Evolutionary conservation across 2,113 vertebrate species (phyloP), one percentile per base, ranked within the genome.

Genomic region (Zosterops pallidus): DNA sequence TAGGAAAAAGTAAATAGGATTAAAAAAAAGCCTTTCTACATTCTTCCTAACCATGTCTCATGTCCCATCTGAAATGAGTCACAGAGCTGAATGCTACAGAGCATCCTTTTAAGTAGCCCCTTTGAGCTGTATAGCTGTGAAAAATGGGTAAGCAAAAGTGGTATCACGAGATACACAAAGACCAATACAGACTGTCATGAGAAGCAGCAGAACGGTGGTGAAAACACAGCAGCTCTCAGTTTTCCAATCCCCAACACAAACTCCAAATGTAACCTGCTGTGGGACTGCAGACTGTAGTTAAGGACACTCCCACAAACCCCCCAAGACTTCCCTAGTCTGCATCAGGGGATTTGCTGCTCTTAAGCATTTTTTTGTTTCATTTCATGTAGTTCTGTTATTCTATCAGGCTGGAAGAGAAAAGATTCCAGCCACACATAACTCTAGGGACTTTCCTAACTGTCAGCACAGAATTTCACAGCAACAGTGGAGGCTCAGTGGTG

Each of bases 171-270:
- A 35, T 11, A 24, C 5, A 14, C 10, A 37, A 29, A 28, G 86
- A 80, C 28, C 15, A 28, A 25, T 33, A 39, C 37, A 55, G 14
- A 9, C 28, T 75, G 62, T 42, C 23, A 35, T 18, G 29, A 47
- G 63, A 35, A 59, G 33, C 62, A 79, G 35, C 47, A 70, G 52
- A 50, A 23, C 33, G 33, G 8, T 5, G 18, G 2, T 50, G 35
- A 53, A 42, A 29, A 16, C 0, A 0, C 12, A 31, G 21, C 0
- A 0, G 20, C 13, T 72, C 57, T 76, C 12, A 22, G 25, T 14
- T 90, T 33, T 85, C 9, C 41, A 33, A 20, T 76, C 35, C 31
- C 20, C 20, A 13, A 0, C 0, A 2, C 39, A 79, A 50, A 47
- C 53, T 79, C 33, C 52, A 82, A 50, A 82, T 2, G 1, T 9